These are phyloP conservation scores for Centruroides sculpturatus DNA, from an alignment of 1,140 invertebrate species.

Conservation along the genomic window DNA sequence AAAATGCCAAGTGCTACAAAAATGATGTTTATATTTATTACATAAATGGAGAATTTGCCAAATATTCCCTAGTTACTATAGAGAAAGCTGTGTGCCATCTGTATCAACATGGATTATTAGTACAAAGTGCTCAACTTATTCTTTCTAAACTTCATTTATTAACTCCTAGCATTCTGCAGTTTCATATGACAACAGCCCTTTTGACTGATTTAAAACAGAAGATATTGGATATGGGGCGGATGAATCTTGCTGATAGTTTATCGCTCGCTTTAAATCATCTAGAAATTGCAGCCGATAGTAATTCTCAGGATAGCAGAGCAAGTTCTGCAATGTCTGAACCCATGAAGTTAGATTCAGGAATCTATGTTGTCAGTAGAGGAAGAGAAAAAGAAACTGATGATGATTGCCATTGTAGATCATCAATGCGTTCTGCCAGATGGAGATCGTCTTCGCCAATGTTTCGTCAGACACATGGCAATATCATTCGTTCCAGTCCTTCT, in stretches of 20 bases:
- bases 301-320: constrained; percentile 12
- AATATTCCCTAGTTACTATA: constrained; percentile 7
- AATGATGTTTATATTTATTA: constrained; percentile 11
- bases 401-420: neutral
- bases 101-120: constrained; percentile 8
- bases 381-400: constrained; percentile 9
- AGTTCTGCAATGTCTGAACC: constrained; percentile 16
- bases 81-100: constrained; percentile 11
- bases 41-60: constrained; percentile 6
- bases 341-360: constrained; percentile 12
- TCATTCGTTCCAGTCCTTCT: constrained; percentile 3
- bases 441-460: constrained; percentile 12
- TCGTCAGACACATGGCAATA: constrained; percentile 7
- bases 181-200: constrained; percentile 12
- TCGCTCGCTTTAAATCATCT: constrained; percentile 9
- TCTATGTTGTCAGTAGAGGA: constrained; percentile 10
- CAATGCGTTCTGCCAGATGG: constrained; percentile 10
- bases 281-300: constrained; percentile 10
- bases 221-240: constrained; percentile 9
- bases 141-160: constrained; percentile 7
- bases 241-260: constrained; percentile 8
- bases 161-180: constrained; percentile 3
- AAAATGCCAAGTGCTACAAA: constrained; percentile 8
- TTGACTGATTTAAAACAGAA: constrained; percentile 10
- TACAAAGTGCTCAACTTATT: constrained; percentile 12